phyloP scores from a whole-genome alignment of 2,888 invertebrate genomes.

The Leptinotarsa juncta region DNA sequence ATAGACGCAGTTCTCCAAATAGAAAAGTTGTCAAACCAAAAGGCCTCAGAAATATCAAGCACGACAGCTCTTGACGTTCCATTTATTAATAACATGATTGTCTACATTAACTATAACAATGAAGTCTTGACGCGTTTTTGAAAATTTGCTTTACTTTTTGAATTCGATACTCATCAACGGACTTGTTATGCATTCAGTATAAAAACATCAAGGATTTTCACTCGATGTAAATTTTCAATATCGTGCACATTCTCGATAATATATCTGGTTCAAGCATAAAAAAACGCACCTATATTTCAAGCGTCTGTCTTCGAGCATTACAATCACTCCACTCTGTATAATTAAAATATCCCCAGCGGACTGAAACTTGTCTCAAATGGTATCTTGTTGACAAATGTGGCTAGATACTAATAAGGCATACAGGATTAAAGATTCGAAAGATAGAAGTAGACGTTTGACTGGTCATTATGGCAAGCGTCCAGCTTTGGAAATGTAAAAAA shows the following conservation, averaged over 20 bases:
- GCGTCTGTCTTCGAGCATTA: background rate
- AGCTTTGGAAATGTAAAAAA: conserved; percentile 4
- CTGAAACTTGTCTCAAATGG: conserved; percentile 22
- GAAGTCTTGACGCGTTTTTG: no score
- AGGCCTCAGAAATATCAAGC: no score
- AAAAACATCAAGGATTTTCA: no score
- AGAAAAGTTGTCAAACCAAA: no score
- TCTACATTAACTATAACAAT: no score
- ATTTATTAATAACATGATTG: no score
- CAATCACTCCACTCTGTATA: conserved; percentile 13
- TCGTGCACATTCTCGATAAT: background rate
- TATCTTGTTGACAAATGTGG: conserved; percentile 34
- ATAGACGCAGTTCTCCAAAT: no score
- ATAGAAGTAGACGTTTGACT: conserved; percentile 20
- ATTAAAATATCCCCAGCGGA: conserved; percentile 25
- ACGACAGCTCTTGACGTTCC: no score
- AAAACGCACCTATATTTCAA: background rate
- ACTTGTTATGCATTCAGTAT: no score
- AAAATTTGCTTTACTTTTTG: no score
- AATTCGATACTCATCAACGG: no score
- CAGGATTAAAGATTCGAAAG: conserved; percentile 25
- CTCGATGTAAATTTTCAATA: background rate
- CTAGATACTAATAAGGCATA: conserved; percentile 30
- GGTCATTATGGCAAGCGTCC: conserved; percentile 19
- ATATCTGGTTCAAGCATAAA: background rate